Base-by-base conservation (phyloP, 2,797 vertebrate genomes). In the Neostethus bicornis region DNA sequence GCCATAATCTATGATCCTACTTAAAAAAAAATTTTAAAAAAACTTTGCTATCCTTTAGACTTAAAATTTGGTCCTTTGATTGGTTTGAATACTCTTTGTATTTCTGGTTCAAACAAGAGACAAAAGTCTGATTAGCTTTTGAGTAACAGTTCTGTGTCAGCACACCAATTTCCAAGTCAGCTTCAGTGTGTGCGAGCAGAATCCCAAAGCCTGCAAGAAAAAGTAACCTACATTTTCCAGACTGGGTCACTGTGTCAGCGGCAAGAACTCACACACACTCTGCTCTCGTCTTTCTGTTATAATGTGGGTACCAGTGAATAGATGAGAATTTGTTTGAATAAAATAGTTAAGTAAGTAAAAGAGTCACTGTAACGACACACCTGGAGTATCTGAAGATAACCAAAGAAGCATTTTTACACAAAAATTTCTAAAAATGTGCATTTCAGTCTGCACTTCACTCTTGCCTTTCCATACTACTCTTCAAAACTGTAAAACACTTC, bases 221-320 rank as follows among this genome's bases (percentile, higher is more conserved):
- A 45, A 54, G 43, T 81, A 85, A 76, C 83, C 83, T 70, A 82
- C 73, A 86, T 87, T 77, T 53, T 59, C 51, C 68, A 73, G 77
- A 86, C 62, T 89, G 61, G 83, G 86, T 88, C 79, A 89, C 75
- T 88, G 83, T 84, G 85, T 86, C 77, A 88, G 74, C 49, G 62
- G 64, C 10, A 13, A 60, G 67, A 65, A 52, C 64, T 67, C 21
- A 17, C 44, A 73, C 43, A 58, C 53, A 34, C 68, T 48, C 34
- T 47, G 46, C 24, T 62, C 59, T 52, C 25, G 21, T 48, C 56
- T 32, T 39, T 31, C 20, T 65, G 58, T 48, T 41, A 38, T 7
- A 32, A 16, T 7, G 26, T 44, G 13, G 12, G 19, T 41, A 10
- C 10, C 6, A n/a, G 6, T 48, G 21, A 3, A 37, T 21, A 24